Conservation (phyloP, 2,113 vertebrate species). For the Oxyruncus cristatus region DNA sequence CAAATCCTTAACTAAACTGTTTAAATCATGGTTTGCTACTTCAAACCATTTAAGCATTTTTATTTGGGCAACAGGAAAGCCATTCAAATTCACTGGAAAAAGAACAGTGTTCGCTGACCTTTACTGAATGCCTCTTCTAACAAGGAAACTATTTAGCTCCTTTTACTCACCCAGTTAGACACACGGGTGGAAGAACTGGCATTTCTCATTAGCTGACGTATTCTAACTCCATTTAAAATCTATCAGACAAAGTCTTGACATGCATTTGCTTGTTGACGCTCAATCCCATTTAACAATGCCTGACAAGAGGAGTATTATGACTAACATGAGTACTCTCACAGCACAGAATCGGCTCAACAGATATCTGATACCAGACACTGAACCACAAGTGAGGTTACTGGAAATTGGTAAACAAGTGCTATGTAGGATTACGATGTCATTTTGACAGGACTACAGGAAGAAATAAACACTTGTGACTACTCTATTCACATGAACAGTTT, state of each 20-base stretch:
- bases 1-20: background rate
- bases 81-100: slow-evolving; percentile 48
- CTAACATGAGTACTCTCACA: background rate
- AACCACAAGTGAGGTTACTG: background rate
- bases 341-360: background rate
- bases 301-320: background rate
- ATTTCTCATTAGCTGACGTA: background rate
- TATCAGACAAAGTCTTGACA: background rate
- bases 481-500: background rate
- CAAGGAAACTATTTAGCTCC: slow-evolving; percentile 52
- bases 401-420: background rate
- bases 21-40: background rate
- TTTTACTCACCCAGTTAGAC: background rate
- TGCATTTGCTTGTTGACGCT: background rate
- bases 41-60: slow-evolving; percentile 1
- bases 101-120: slow-evolving; percentile 43
- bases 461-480: background rate
- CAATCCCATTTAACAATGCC: background rate
- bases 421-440: background rate
- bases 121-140: slow-evolving; percentile 37
- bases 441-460: background rate
- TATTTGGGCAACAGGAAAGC: slow-evolving; percentile 18
- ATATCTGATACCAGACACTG: background rate
- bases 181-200: background rate
- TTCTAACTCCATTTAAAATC: background rate